Evolutionary conservation across 2,113 vertebrate genomes (phyloP).

Genomic region (Neodontobutis hainanensis): DNA sequence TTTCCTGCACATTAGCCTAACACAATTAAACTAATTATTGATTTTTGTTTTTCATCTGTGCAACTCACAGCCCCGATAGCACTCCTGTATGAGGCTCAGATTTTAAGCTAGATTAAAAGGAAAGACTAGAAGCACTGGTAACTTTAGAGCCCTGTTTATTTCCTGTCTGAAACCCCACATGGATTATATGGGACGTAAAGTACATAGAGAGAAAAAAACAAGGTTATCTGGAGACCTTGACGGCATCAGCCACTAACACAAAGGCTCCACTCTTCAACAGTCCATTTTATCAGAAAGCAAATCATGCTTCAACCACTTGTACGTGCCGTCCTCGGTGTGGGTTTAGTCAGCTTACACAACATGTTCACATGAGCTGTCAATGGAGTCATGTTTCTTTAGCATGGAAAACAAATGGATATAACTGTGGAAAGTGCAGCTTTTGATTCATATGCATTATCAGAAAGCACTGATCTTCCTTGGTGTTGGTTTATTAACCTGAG

Average conservation of each 20-base stretch:
- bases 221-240: conserved; percentile 64
- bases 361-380: conserved; percentile 11
- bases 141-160: conserved; percentile 32
- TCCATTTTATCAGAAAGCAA: conserved; percentile 44
- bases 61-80: conserved; percentile 48
- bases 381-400: neutral
- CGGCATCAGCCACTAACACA: conserved; percentile 42
- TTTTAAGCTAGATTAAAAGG: conserved; percentile 41
- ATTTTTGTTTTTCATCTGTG: conserved; percentile 57
- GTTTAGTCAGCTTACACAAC: conserved; percentile 25
- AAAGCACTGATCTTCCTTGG: no score
- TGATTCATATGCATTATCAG: neutral
- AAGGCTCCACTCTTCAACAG: conserved; percentile 40
- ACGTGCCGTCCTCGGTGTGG: conserved; percentile 40
- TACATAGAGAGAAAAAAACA: conserved; percentile 43
- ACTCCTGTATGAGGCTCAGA: conserved; percentile 33
- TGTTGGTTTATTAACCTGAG: no score
- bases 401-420: neutral
- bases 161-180: neutral
- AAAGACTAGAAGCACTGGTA: neutral
- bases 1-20: conserved; percentile 61
- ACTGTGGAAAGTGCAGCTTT: no score
- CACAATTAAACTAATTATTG: conserved; percentile 66
- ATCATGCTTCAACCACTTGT: conserved; percentile 42
- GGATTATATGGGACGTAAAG: conserved; percentile 15